A percentile compares a stretch with the other conserved stretches of the same genome.
phyloP scores from a whole-genome alignment of 1,140 invertebrate genomes.

The Diprion similis region DNA sequence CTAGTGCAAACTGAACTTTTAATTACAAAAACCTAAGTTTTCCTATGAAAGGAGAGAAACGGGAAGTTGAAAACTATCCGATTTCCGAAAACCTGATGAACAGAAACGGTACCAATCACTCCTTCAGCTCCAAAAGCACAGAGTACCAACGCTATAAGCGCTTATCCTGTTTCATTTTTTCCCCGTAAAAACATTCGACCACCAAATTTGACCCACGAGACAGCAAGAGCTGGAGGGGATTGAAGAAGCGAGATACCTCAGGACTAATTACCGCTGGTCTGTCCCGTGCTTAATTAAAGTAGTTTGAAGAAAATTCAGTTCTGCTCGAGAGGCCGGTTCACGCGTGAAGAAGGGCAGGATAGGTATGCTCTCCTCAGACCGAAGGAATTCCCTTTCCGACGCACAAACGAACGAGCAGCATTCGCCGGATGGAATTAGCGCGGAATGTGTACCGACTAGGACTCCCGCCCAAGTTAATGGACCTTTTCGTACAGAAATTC shows the following conservation, averaged over 20 bases:
- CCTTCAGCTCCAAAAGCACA: no score
- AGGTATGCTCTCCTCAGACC: background rate
- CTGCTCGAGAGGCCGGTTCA: background rate
- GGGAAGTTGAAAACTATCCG: no score
- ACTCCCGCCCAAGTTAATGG: background rate
- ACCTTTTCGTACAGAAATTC: background rate
- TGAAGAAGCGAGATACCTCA: no score
- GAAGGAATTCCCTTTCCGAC: background rate
- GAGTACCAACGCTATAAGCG: no score
- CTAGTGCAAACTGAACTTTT: no score
- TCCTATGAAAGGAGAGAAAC: no score
- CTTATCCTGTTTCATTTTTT: no score
- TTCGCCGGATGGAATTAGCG: background rate
- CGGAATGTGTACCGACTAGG: background rate
- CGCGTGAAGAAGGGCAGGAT: no score
- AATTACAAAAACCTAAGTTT: no score
- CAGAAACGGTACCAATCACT: no score
- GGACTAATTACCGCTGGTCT: no score
- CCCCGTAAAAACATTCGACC: background rate
- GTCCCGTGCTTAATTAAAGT: background rate
- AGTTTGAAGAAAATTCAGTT: constrained; percentile 4
- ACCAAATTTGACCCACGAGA: background rate
- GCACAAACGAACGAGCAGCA: background rate
- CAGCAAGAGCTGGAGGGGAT: background rate
- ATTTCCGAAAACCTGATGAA: no score